Evolutionary conservation across 2,888 invertebrate species (phyloP).

Genomic region (Brachypalpus laphriformis): DNA sequence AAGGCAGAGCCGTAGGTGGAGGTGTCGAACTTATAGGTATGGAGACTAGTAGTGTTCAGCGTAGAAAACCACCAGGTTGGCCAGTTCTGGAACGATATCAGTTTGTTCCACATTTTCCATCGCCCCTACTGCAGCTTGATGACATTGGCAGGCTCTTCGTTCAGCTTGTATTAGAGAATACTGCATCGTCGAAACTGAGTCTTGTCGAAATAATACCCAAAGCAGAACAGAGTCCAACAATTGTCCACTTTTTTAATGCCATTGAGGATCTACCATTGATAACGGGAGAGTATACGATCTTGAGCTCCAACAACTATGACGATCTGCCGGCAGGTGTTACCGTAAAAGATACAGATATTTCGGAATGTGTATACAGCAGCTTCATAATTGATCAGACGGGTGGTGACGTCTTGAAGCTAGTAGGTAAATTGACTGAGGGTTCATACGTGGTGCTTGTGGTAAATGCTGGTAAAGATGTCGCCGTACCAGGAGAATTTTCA

Average conservation of each 20-base stretch:
- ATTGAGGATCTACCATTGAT: constrained; percentile 87
- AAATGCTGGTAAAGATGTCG: not conserved
- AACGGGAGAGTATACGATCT: constrained; percentile 85
- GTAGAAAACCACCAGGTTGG: constrained; percentile 86
- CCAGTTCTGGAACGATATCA: constrained; percentile 89
- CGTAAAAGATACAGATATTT: constrained; percentile 85
- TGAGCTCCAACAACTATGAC: constrained; percentile 80
- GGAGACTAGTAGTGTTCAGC: constrained; percentile 88
- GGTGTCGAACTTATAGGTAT: constrained; percentile 90
- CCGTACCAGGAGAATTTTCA: constrained; percentile 2
- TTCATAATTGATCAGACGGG: constrained; percentile 74
- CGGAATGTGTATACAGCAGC: constrained; percentile 72
- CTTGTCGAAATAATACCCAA: constrained; percentile 83
- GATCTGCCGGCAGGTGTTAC: constrained; percentile 82
- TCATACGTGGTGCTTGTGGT: constrained; percentile 22
- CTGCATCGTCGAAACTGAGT: constrained; percentile 85
- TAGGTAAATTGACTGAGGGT: constrained; percentile 80
- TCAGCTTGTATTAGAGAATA: constrained; percentile 89
- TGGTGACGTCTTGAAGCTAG: constrained; percentile 74
- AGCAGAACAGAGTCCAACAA: constrained; percentile 82
- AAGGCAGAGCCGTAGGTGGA: constrained; percentile 84
- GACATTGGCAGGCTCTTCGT: constrained; percentile 85
- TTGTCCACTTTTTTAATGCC: constrained; percentile 84
- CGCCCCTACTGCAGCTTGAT: constrained; percentile 76
- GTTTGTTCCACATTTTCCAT: constrained; percentile 86